These are phyloP conservation scores for Danio choprae DNA, from an alignment of 2,797 vertebrate species.

Conservation along the genomic window DNA sequence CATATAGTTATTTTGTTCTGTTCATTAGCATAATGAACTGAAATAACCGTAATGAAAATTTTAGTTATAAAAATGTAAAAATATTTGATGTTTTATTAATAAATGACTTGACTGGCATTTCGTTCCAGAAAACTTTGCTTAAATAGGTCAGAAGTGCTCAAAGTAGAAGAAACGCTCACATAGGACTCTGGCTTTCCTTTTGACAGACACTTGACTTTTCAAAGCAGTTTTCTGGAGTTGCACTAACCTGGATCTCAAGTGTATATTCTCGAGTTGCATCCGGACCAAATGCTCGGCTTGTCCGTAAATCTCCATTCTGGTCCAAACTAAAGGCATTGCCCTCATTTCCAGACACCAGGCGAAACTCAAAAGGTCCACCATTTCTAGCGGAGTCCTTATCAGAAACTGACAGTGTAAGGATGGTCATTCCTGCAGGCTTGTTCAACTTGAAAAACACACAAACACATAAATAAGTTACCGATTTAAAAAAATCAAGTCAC, in stretches of 20 bases:
- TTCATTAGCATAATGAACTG: too few relatives aligned
- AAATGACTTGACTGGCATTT: background rate
- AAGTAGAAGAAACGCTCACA: background rate
- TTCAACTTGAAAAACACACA: conserved; percentile 79
- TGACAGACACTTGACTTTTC: background rate
- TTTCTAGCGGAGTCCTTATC: conserved; percentile 93
- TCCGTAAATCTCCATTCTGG: conserved; percentile 82
- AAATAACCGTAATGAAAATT: too few relatives aligned
- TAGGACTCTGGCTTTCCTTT: background rate
- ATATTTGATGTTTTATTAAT: too few relatives aligned
- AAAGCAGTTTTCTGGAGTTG: background rate
- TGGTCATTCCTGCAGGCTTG: conserved; percentile 85
- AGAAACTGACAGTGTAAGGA: conserved; percentile 86
- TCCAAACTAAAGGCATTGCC: conserved; percentile 83
- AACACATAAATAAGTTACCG: background rate
- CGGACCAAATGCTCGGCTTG: conserved; percentile 76
- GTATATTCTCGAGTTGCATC: conserved; percentile 85
- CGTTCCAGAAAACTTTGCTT: background rate
- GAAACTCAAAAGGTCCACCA: conserved; percentile 89
- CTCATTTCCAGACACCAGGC: conserved; percentile 88
- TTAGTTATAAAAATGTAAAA: too few relatives aligned
- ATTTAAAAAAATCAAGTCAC: background rate
- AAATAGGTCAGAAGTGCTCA: background rate
- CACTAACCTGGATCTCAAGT: conserved; percentile 88
- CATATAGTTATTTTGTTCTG: too few relatives aligned